Conservation (phyloP, 1,140 invertebrate species). For the Diachasma alloeum region DNA sequence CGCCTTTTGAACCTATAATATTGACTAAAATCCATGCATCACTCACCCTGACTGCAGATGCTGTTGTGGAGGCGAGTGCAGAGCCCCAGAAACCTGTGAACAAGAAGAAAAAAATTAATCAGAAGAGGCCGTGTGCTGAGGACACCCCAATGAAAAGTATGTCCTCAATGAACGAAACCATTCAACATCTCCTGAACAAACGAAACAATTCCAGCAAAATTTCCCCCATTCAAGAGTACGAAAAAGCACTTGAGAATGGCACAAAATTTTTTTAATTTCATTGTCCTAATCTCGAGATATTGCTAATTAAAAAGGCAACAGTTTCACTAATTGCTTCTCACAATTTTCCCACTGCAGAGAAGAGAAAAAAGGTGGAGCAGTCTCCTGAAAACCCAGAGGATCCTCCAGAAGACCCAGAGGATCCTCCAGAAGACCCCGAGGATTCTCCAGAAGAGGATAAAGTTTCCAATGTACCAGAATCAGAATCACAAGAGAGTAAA, state of each 20-base stretch:
- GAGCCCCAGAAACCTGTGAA: neutral
- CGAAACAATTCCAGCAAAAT: too few relatives aligned
- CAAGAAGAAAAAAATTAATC: conserved; percentile 14
- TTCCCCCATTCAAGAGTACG: too few relatives aligned
- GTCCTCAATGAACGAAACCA: neutral
- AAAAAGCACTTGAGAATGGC: too few relatives aligned
- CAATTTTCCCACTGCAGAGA: neutral
- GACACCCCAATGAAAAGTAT: conserved; percentile 39
- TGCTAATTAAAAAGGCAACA: neutral
- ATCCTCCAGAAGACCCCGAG: conserved; percentile 14
- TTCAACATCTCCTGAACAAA: too few relatives aligned
- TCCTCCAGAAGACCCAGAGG: conserved; percentile 10
- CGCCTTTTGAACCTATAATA: neutral
- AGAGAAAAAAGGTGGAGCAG: neutral
- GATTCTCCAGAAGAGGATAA: conserved; percentile 13
- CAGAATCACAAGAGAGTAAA: neutral
- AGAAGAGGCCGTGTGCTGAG: conserved; percentile 20
- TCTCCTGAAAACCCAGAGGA: conserved; percentile 10
- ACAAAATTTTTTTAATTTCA: too few relatives aligned
- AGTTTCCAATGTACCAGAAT: too few relatives aligned
- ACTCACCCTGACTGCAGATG: neutral
- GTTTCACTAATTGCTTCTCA: neutral
- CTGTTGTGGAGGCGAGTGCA: neutral
- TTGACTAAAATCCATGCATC: neutral
- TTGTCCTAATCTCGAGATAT: too few relatives aligned